Evolutionary conservation across 2,113 vertebrate species (phyloP).

Genomic region (Syrmaticus mikado): DNA sequence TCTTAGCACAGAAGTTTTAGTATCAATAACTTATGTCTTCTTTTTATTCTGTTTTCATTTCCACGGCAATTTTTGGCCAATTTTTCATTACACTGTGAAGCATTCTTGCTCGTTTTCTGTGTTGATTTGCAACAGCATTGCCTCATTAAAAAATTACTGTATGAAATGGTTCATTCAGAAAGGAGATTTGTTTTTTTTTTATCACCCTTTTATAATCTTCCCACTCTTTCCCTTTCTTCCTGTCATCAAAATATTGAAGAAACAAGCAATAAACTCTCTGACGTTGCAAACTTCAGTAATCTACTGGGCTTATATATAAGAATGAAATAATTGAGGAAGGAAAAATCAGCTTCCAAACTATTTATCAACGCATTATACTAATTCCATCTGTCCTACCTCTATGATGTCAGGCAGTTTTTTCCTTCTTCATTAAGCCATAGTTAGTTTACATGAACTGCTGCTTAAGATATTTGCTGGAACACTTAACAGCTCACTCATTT

Average conservation of each 20-base stretch:
- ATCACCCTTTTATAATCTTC: conserved; percentile 30
- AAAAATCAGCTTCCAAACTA: conserved; percentile 53
- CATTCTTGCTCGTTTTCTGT: conserved; percentile 10
- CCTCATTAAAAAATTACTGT: conserved; percentile 60
- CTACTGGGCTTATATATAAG: background rate
- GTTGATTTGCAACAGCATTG: conserved; percentile 55
- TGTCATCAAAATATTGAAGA: conserved; percentile 52
- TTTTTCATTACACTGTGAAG: conserved; percentile 37
- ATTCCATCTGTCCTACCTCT: conserved; percentile 65
- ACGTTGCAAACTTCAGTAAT: conserved; percentile 14
- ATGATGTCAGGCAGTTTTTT: conserved; percentile 34
- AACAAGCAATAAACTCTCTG: conserved; percentile 15
- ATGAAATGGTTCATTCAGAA: background rate
- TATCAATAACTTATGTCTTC: conserved; percentile 63
- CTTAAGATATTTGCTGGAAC: conserved; percentile 75
- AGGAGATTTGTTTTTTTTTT: conserved; percentile 4
- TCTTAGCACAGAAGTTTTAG: conserved; percentile 57
- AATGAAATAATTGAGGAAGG: conserved; percentile 49
- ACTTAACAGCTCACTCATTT: conserved; percentile 75
- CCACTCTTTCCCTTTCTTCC: conserved; percentile 10
- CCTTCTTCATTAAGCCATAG: conserved; percentile 62
- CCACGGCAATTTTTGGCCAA: conserved; percentile 38
- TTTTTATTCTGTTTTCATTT: conserved; percentile 54
- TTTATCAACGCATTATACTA: conserved; percentile 69
- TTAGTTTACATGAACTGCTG: conserved; percentile 68